A percentile compares a stretch with the other conserved stretches of the same genome.
Conservation (phyloP, 2,113 vertebrate species). For the Camarhynchus parvulus region DNA sequence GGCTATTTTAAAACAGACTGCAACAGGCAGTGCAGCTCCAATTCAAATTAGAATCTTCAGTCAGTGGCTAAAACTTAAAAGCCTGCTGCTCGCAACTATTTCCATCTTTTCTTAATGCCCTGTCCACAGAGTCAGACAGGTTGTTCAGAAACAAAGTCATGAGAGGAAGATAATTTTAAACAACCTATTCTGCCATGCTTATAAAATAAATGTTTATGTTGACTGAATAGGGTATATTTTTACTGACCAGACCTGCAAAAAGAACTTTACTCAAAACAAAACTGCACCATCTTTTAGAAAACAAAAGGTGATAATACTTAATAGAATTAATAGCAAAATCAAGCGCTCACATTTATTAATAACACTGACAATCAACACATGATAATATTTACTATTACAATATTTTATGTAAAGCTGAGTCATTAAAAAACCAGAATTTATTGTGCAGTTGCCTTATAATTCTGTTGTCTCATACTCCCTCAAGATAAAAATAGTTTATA, state of each 20-base stretch:
- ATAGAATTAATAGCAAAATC: neutral
- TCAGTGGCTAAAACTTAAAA: neutral
- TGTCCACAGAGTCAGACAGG: neutral
- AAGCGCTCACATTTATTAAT: neutral
- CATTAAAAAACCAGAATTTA: neutral
- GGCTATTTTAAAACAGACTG: neutral
- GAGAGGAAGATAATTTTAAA: neutral
- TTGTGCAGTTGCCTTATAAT: neutral
- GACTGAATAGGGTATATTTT: neutral
- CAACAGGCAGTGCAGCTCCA: neutral
- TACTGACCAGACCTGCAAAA: neutral
- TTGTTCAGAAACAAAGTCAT: neutral
- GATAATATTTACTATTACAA: neutral
- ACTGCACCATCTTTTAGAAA: neutral
- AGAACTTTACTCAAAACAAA: neutral
- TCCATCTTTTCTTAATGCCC: neutral
- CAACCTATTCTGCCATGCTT: neutral
- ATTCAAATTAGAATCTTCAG: conserved; percentile 7
- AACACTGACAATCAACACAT: neutral
- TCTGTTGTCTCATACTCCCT: neutral
- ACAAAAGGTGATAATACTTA: neutral
- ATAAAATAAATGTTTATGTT: neutral
- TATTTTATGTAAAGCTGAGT: neutral
- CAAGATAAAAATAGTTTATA: neutral
- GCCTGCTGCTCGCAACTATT: neutral